These are phyloP conservation scores for Lordiphosa collinella DNA, from an alignment of 1,140 invertebrate genomes.

Conservation along the genomic window DNA sequence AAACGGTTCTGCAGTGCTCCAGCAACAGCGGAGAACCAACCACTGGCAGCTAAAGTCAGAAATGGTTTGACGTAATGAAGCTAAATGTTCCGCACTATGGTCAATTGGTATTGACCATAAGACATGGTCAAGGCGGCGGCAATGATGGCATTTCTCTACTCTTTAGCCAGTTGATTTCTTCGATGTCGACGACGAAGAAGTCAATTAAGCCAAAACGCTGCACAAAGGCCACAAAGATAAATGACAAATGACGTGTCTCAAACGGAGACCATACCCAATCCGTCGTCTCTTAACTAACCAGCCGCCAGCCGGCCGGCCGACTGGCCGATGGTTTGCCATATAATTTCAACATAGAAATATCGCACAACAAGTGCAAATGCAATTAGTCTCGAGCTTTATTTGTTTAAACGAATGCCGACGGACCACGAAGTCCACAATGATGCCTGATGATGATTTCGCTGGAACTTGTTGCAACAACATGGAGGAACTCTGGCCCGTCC, in stretches of 20 bases:
- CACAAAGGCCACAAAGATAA: constrained; percentile 67
- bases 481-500: constrained; percentile 6
- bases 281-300: constrained; percentile 4
- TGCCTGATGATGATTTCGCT: constrained; percentile 30
- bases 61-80: constrained; percentile 74
- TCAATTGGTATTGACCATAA: constrained; percentile 75
- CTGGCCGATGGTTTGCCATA: constrained; percentile 31
- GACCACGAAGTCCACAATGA: constrained; percentile 5
- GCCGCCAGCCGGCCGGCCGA: neutral
- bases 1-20: constrained; percentile 66
- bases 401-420: constrained; percentile 69
- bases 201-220: constrained; percentile 71
- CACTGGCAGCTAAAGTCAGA: constrained; percentile 26
- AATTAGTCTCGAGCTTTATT: constrained; percentile 73
- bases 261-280: constrained; percentile 42
- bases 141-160: constrained; percentile 7
- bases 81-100: constrained; percentile 73
- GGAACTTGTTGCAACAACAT: constrained; percentile 44
- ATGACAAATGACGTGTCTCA: constrained; percentile 75
- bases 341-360: constrained; percentile 74
- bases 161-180: constrained; percentile 7
- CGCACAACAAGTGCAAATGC: constrained; percentile 76
- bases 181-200: constrained; percentile 40
- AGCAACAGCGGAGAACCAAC: constrained; percentile 15
- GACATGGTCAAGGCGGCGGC: constrained; percentile 30